Evolutionary conservation across 2,888 invertebrate genomes (phyloP), one percentile per base, ranked within the genome.

Genomic region (Cephus nigrinus): DNA sequence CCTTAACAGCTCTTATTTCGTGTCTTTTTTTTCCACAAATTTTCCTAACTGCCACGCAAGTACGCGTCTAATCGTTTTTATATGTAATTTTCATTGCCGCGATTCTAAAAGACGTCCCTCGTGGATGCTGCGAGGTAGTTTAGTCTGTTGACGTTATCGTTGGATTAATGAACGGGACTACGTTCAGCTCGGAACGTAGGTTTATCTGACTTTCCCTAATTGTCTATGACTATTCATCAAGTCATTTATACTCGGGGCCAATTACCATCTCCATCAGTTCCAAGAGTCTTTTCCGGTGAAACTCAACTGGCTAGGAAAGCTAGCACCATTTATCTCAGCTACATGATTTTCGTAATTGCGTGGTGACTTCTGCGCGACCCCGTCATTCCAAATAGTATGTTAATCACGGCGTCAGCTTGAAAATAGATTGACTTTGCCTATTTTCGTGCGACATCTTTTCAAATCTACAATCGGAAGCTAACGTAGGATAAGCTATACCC

Each of bases 181-280:
- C 31, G 71, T 71, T 71, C 33, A 71, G 31, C 71, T 71, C 33
- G 33, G n/a, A 71, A 76, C 74, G 74, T 69, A 23, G 80, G 78
- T 83, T 85, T 85, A 85, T 85, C 82, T 83, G 75, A 31, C 79
- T 69, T 81, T 85, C 79, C 80, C 85, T 86, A 86, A 87, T 87
- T 80, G 83, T 86, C 84, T 84, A 86, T 85, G 86, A 88, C 84
- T 88, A 88, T 88, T 88, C 86, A 87, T 86, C 86, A 82, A 87
- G 84, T 86, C 84, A 87, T 88, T 88, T 87, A 84, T 85, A 86
- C 80, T 83, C 84, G 80, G 79, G 81, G 81, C 83, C 86, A 87
- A 88, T 88, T 88, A 88, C 85, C 85, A 80, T 77, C 80, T 80
- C 82, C 86, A 84, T 85, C 86, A 83, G 55, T 55, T 55, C 23